Base-by-base conservation (phyloP, 1,140 invertebrate genomes). In the Rhizoglyphus robini region DNA sequence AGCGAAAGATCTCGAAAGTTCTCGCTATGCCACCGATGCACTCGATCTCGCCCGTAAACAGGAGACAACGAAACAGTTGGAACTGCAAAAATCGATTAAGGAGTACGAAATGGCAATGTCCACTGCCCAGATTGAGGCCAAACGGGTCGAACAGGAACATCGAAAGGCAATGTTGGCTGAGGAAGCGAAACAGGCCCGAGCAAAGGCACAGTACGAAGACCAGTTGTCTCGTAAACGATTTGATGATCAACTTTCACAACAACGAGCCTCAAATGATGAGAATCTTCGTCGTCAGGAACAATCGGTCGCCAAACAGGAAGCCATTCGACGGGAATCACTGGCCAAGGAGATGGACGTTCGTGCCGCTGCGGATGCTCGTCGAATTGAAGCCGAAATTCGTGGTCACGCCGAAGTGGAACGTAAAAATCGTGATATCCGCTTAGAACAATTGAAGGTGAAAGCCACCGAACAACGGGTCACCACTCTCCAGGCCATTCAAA, bases 271-370 rank as follows among this genome's bases (percentile, higher is more conserved):
- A 70, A 90, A 97, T 74, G 94, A 99, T 68, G 95, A 99, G 68
- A 92, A 90, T 74, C 76, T 99, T 3, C 82, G 83, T 70, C 85
- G 85, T 71, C 95, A 99, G 79, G 96, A 99, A 78, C 95, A 99
- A 75, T 97, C 93, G 30, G 87, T 97, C 0, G 87, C 89, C 0
- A 97, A 96, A 74, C 96, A 99, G 76, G 96, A 99, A 79, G 86
- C 88, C 0, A 85, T 99, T 81, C 80, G 90, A 58, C 87, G 86
- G 76, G 86, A 88, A 8, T 97, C 95, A 0, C 86, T 99, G 71
- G 94, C 98, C 75, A 88, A 97, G 75, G 94, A 99, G 78, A 88
- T 97, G 80, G 88, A 96, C 68, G 75, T 97, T 67, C 82, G 91
- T 65, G 86, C 90, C 71, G 91, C 95, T 76, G 90, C 90, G 73